Conservation (phyloP, 2,113 vertebrate species). For the Callithrix jacchus region DNA sequence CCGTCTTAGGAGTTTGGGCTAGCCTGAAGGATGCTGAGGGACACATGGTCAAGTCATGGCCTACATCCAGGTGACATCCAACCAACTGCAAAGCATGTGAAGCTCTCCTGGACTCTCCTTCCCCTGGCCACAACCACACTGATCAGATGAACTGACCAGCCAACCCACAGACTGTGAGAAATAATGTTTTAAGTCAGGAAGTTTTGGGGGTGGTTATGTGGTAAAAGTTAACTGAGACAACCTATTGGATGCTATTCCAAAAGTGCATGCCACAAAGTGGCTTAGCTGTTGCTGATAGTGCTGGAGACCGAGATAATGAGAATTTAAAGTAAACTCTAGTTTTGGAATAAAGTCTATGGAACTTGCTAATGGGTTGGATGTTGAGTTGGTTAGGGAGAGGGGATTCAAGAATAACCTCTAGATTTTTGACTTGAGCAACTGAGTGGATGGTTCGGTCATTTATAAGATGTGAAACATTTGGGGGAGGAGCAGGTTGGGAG, state of each 20-base stretch:
- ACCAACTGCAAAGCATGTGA: not conserved
- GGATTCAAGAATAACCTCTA: not conserved
- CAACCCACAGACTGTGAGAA: not conserved
- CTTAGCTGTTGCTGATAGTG: not conserved
- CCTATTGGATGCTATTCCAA: not conserved
- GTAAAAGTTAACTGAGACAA: not conserved
- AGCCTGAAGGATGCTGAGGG: not conserved
- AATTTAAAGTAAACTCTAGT: not conserved
- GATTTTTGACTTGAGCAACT: not conserved
- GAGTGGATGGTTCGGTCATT: not conserved
- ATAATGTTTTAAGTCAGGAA: not conserved
- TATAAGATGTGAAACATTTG: not conserved
- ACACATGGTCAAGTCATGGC: not conserved
- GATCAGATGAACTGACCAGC: not conserved
- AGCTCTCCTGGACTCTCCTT: not conserved
- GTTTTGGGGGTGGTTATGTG: not conserved
- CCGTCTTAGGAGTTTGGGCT: not conserved
- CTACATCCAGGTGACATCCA: not conserved
- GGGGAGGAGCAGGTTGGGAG: not conserved
- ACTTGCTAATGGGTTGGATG: not conserved
- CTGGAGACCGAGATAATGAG: not conserved
- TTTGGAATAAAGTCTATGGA: not conserved
- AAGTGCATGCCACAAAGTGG: not conserved
- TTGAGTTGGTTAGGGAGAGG: constrained; percentile 13
- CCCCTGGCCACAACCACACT: not conserved